A percentile compares a stretch with the other conserved stretches of the same genome.
Evolutionary conservation across 2,113 vertebrate species (phyloP).

Genomic region (Malurus cyaneus): DNA sequence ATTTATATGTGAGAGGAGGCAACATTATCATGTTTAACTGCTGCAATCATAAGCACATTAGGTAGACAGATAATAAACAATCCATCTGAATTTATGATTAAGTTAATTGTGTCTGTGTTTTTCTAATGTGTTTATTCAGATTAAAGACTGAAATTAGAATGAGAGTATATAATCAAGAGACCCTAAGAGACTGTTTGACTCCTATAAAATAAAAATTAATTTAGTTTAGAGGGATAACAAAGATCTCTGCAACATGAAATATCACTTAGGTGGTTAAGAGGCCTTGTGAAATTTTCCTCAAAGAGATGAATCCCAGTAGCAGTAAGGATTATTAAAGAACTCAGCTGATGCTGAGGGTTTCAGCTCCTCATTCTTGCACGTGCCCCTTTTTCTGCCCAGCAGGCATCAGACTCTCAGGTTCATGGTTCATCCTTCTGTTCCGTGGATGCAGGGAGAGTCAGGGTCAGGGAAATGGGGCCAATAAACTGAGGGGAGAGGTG

Average conservation of each 20-base stretch:
- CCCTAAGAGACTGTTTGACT: background rate
- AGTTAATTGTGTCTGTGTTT: constrained; percentile 59
- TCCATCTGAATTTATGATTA: constrained; percentile 61
- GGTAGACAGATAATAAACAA: constrained; percentile 62
- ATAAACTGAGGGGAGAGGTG: background rate
- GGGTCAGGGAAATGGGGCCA: no score
- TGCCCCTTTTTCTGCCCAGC: background rate
- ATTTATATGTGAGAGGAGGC: constrained; percentile 42
- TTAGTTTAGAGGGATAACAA: background rate
- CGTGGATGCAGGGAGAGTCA: background rate
- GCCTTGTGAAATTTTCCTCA: background rate
- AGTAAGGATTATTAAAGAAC: background rate
- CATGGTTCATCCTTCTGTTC: background rate
- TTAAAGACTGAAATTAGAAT: constrained; percentile 53
- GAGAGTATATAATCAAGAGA: constrained; percentile 28
- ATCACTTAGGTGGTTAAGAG: background rate
- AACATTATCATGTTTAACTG: constrained; percentile 60
- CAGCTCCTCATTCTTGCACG: background rate
- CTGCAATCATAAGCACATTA: constrained; percentile 64
- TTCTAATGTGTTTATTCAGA: constrained; percentile 52
- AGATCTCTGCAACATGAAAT: background rate
- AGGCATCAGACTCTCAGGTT: background rate
- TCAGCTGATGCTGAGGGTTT: background rate
- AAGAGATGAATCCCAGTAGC: background rate
- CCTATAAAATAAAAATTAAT: constrained; percentile 37